Conservation (phyloP, 2,113 vertebrate genomes). For the Syngnathus floridae region DNA sequence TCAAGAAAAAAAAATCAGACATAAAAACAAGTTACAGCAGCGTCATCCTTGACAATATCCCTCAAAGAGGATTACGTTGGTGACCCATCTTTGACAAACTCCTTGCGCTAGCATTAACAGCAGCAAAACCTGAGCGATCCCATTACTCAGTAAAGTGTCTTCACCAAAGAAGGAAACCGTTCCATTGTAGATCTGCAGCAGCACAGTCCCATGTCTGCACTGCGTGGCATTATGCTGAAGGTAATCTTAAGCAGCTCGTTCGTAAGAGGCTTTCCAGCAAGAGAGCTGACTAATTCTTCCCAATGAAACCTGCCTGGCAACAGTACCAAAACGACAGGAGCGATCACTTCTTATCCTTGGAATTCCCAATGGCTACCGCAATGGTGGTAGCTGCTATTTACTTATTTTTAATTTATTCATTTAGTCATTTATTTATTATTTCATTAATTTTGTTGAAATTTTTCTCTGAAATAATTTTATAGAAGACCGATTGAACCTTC, state of each 20-base stretch:
- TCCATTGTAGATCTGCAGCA: constrained; percentile 13
- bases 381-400: background rate
- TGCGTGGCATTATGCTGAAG: constrained; percentile 38
- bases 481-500: background rate
- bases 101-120: constrained; percentile 13
- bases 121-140: constrained; percentile 31
- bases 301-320: constrained; percentile 66
- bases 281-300: constrained; percentile 56
- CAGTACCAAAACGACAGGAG: constrained; percentile 40
- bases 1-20: too few relatives aligned
- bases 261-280: constrained; percentile 65
- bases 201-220: constrained; percentile 10
- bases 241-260: constrained; percentile 44
- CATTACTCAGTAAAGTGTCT: constrained; percentile 32
- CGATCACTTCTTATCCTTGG: constrained; percentile 29
- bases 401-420: too few relatives aligned
- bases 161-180: constrained; percentile 23
- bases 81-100: constrained; percentile 30
- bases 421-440: too few relatives aligned
- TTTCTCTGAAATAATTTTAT: too few relatives aligned
- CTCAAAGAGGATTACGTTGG: constrained; percentile 22
- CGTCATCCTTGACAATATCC: constrained; percentile 10
- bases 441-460: too few relatives aligned
- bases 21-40: background rate
- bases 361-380: constrained; percentile 35